phyloP scores from a whole-genome alignment of 2,797 vertebrate species.

The Momotus momota region DNA sequence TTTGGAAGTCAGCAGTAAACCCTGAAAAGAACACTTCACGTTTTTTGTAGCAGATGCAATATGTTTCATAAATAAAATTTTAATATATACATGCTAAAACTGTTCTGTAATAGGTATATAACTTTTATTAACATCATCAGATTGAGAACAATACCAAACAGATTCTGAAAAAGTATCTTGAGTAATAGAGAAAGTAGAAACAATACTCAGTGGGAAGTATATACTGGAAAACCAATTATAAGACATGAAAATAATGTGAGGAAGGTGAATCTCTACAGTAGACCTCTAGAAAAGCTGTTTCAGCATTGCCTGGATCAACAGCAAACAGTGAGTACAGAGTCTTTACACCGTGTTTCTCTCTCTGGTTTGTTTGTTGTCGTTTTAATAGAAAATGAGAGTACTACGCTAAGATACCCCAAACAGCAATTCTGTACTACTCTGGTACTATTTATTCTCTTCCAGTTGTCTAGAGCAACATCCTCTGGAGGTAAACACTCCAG shows the following conservation, averaged over 20 bases:
- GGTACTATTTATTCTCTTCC: background rate
- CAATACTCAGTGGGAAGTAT: background rate
- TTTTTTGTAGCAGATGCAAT: background rate
- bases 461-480: background rate
- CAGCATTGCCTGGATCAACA: background rate
- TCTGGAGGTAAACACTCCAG: background rate
- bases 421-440: background rate
- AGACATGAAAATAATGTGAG: background rate
- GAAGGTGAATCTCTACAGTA: background rate
- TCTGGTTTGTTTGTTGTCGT: no score
- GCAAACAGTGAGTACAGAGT: background rate
- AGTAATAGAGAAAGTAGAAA: background rate
- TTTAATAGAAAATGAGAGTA: background rate
- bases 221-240: background rate
- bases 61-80: background rate
- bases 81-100: background rate
- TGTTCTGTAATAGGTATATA: background rate
- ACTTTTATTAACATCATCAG: background rate
- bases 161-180: background rate
- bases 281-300: background rate
- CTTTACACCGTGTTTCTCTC: background rate
- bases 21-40: background rate
- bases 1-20: background rate
- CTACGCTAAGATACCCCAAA: background rate
- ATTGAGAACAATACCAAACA: background rate